Evolutionary conservation across 2,797 vertebrate genomes (phyloP).

Genomic region (Coccyzus lansbergi): DNA sequence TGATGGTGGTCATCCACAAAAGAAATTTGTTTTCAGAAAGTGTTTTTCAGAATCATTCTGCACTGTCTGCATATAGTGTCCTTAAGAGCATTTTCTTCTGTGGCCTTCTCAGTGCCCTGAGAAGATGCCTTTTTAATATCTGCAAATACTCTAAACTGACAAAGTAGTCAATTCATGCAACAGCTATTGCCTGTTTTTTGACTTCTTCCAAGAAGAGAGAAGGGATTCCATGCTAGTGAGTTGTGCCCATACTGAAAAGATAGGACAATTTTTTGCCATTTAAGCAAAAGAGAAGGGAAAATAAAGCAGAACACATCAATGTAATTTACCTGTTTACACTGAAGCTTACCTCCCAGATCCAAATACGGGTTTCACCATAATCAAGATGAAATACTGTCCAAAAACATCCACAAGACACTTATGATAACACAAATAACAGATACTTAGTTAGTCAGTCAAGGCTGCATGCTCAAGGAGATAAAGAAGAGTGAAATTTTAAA

Average conservation of each 20-base stretch:
- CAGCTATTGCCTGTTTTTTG: background rate
- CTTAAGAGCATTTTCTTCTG: background rate
- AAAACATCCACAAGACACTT: background rate
- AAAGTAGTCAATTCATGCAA: background rate
- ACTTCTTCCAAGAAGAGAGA: background rate
- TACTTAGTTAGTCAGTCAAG: background rate
- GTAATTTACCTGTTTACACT: background rate
- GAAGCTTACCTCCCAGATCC: background rate
- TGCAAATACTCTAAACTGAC: background rate
- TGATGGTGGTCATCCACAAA: background rate
- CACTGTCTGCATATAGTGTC: background rate
- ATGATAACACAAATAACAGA: background rate
- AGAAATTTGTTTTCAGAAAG: background rate
- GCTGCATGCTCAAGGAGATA: background rate
- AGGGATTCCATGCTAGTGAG: background rate
- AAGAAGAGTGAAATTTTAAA: background rate
- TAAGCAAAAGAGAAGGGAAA: background rate
- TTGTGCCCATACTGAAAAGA: background rate
- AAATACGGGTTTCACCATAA: background rate
- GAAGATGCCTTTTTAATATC: background rate
- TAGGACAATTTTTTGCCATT: background rate
- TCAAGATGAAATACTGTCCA: background rate
- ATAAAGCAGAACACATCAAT: background rate
- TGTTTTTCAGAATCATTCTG: background rate
- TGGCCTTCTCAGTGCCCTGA: background rate